Conservation (phyloP, 1,140 invertebrate genomes). For the Drosophila pachea region DNA sequence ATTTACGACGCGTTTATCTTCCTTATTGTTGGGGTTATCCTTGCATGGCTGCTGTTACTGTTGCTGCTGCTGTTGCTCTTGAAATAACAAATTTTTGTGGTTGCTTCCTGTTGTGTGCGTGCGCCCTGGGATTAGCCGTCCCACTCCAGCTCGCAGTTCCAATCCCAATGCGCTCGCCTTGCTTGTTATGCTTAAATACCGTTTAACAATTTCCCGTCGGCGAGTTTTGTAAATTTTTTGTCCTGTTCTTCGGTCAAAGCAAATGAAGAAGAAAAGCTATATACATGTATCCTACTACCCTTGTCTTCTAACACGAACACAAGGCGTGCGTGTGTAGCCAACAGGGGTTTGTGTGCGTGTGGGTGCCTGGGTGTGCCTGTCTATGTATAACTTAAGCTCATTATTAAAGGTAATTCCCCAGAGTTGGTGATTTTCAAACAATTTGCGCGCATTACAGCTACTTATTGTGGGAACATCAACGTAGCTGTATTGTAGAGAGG, state of each 20-base stretch:
- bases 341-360: too few species aligned
- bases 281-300: constrained; percentile 36
- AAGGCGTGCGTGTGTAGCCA: not conserved
- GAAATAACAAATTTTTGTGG: constrained; percentile 76
- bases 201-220: constrained; percentile 74
- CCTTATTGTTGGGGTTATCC: constrained; percentile 61
- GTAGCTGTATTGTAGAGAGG: not conserved
- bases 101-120: constrained; percentile 73
- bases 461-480: not conserved
- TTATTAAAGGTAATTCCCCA: constrained; percentile 47
- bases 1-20: constrained; percentile 39
- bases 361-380: not conserved
- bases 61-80: constrained; percentile 59
- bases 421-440: constrained; percentile 65
- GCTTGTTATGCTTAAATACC: constrained; percentile 69
- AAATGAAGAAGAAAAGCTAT: constrained; percentile 44
- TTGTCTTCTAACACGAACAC: not conserved
- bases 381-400: constrained; percentile 22
- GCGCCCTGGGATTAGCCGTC: constrained; percentile 65
- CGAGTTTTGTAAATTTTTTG: constrained; percentile 42
- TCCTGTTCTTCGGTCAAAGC: constrained; percentile 19
- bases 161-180: constrained; percentile 17
- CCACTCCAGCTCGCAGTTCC: constrained; percentile 23
- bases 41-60: constrained; percentile 51
- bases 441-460: constrained; percentile 64